phyloP scores from a whole-genome alignment of 1,140 invertebrate genomes.

The Drosophila asahinai region DNA sequence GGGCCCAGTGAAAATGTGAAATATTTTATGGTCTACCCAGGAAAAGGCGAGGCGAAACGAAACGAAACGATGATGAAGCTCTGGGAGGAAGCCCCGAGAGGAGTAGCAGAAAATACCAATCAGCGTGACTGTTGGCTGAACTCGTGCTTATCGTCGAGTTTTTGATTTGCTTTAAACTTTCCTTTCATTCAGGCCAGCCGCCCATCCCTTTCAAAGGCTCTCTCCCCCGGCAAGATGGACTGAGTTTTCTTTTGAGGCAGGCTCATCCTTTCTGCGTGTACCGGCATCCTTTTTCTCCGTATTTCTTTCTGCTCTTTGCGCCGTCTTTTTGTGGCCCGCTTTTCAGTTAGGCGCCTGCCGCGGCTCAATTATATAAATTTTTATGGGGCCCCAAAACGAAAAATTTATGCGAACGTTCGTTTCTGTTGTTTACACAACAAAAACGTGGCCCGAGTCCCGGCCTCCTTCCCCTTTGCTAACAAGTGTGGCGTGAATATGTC shows the following conservation, averaged over 20 bases:
- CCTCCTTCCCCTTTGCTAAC: conserved; percentile 26
- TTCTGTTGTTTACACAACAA: conserved; percentile 65
- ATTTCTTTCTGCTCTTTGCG: conserved; percentile 2
- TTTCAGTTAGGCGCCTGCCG: conserved; percentile 55
- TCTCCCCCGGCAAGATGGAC: conserved; percentile 31
- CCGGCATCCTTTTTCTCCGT: conserved; percentile 50
- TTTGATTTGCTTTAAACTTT: conserved; percentile 83
- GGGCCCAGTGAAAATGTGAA: conserved; percentile 69
- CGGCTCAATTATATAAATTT: conserved; percentile 82
- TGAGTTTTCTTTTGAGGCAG: conserved; percentile 66
- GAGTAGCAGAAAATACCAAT: conserved; percentile 71
- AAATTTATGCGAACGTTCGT: conserved; percentile 78
- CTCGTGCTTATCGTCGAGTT: conserved; percentile 81
- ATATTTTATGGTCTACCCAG: conserved; percentile 73
- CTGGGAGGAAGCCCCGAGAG: conserved; percentile 11
- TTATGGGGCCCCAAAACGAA: conserved; percentile 57
- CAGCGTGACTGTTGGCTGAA: conserved; percentile 76
- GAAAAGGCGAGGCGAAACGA: conserved; percentile 19
- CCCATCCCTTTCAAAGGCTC: conserved; percentile 2
- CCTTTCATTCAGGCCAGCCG: conserved; percentile 28
- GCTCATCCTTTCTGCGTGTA: conserved; percentile 57
- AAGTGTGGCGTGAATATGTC: conserved; percentile 59
- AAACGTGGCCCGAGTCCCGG: conserved; percentile 25
- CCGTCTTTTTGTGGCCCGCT: conserved; percentile 29
- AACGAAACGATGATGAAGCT: conserved; percentile 9